These are phyloP conservation scores for Resseliella maxima DNA, from an alignment of 2,888 invertebrate species.

Conservation along the genomic window DNA sequence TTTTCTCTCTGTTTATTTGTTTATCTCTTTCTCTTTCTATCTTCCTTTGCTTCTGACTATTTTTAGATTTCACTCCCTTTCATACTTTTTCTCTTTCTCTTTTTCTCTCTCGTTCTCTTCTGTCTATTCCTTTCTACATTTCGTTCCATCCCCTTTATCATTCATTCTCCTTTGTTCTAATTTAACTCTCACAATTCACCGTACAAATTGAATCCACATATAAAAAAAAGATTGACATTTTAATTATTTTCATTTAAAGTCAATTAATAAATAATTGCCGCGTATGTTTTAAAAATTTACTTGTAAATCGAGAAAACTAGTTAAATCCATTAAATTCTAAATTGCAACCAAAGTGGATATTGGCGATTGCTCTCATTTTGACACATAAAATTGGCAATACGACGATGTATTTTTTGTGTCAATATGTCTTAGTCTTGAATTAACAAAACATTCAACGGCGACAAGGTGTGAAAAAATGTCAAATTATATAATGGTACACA, in stretches of 20 bases:
- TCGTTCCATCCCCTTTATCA: too few species aligned
- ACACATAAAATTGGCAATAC: background rate
- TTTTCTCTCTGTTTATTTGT: too few species aligned
- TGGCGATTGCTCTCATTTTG: background rate
- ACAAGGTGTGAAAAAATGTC: constrained; percentile 31
- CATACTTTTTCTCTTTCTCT: background rate
- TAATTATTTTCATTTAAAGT: background rate
- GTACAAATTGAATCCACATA: background rate
- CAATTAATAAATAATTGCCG: background rate
- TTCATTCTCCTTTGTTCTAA: too few species aligned
- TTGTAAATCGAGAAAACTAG: background rate
- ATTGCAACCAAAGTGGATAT: background rate
- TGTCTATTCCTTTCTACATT: too few species aligned
- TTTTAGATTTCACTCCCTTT: too few species aligned
- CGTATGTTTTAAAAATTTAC: background rate
- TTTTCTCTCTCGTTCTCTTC: background rate
- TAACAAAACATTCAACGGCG: background rate
- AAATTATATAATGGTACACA: constrained; percentile 25
- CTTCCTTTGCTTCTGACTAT: too few species aligned
- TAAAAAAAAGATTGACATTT: background rate
- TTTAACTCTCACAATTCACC: background rate
- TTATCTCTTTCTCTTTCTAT: background rate
- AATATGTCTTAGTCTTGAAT: background rate
- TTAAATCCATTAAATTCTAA: constrained; percentile 22
- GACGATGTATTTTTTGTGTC: background rate